Evolutionary conservation across 2,888 invertebrate genomes (phyloP).

Genomic region (Monoplex corrugatus): DNA sequence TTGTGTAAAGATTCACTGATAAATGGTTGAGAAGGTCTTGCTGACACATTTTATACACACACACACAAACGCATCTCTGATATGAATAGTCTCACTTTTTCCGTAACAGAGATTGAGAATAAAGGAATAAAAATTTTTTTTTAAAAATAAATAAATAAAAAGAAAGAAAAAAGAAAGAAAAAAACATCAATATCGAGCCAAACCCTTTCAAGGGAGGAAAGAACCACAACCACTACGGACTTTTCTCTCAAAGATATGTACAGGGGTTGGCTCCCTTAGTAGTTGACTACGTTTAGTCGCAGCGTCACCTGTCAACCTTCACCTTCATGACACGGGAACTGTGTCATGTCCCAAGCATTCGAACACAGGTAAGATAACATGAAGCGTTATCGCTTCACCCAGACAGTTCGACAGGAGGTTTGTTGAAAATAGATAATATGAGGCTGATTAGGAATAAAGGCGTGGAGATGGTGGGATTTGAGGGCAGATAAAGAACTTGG

Average conservation of each 20-base stretch:
- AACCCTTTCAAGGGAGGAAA: background rate
- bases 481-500: slow-evolving; percentile 35
- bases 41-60: too few species aligned
- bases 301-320: slow-evolving; percentile 49
- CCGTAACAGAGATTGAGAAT: too few species aligned
- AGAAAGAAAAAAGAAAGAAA: background rate
- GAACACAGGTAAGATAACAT: slow-evolving; percentile 49
- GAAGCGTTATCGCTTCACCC: slow-evolving; percentile 19
- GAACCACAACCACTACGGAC: background rate
- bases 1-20: too few species aligned
- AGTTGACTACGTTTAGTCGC: background rate
- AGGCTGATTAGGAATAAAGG: slow-evolving; percentile 1
- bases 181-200: background rate
- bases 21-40: too few species aligned
- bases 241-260: background rate
- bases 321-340: slow-evolving; percentile 49
- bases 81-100: too few species aligned
- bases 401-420: background rate
- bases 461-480: background rate
- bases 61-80: too few species aligned
- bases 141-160: too few species aligned
- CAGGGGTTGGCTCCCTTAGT: background rate
- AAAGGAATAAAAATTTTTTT: too few species aligned
- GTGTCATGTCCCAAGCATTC: slow-evolving; percentile 46
- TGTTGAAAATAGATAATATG: background rate